These are phyloP conservation scores for Trididemnum nubilum DNA, from an alignment of 23 tunicate genomes.

Conservation along the genomic window DNA sequence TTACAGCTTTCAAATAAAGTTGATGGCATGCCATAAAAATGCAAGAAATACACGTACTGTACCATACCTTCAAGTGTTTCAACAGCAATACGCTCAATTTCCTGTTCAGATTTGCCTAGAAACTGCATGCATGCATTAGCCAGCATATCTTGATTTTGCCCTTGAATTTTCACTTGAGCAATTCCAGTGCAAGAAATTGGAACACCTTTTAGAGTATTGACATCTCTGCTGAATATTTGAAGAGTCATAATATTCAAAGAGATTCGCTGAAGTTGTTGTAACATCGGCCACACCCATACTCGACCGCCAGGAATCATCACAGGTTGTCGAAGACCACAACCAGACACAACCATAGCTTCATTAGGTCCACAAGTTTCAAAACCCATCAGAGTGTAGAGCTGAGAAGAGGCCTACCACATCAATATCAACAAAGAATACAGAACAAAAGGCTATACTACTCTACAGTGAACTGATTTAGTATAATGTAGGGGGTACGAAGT, in stretches of 20 bases:
- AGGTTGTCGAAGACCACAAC: slow-evolving; percentile 68
- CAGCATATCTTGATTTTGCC: slow-evolving; percentile 83
- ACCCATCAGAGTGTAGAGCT: too few species aligned
- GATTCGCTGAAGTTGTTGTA: slow-evolving; percentile 81
- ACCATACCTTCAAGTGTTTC: slow-evolving; percentile 97
- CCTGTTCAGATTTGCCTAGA: slow-evolving; percentile 71
- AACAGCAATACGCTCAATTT: slow-evolving; percentile 74
- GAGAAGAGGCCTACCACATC: too few species aligned
- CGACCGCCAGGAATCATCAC: slow-evolving; percentile 87
- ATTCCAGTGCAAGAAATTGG: slow-evolving; percentile 95
- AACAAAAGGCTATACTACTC: too few species aligned
- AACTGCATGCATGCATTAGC: slow-evolving; percentile 96
- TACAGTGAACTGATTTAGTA: too few species aligned
- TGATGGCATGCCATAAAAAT: too few species aligned
- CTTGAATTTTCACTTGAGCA: slow-evolving; percentile 96
- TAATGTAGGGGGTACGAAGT: too few species aligned
- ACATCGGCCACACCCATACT: slow-evolving; percentile 88
- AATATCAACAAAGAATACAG: too few species aligned
- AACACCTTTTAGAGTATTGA: slow-evolving; percentile 76
- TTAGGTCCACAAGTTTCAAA: slow-evolving; percentile 99
- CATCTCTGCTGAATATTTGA: slow-evolving; percentile 61
- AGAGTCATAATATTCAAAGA: slow-evolving; percentile 95
- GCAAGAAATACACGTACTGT: too few species aligned
- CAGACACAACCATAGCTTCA: slow-evolving; percentile 97
- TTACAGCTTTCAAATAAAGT: too few species aligned